Evolutionary conservation across 92 coral and sea anemone genomes (phyloP).

Genomic region (Metridium senile): DNA sequence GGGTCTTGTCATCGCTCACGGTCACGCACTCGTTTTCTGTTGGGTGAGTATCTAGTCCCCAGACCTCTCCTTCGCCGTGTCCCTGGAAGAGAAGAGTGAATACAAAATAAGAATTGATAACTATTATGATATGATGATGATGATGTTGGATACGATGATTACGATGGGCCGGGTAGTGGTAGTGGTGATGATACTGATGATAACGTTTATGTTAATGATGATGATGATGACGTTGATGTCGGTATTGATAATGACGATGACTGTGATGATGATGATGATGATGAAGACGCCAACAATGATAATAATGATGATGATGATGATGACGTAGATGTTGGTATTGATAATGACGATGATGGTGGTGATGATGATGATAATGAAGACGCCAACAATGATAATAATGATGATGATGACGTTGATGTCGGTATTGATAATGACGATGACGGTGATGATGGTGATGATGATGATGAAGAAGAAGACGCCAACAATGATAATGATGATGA

Average conservation of each 20-base stretch:
- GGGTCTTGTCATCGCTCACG: slow-evolving; percentile 95
- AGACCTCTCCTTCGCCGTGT: slow-evolving; percentile 97
- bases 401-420: no score
- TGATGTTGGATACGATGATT: no score
- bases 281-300: no score
- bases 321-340: no score
- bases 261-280: background rate
- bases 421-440: no score
- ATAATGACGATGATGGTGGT: background rate
- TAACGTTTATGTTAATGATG: no score
- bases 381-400: no score
- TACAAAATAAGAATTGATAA: background rate
- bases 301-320: no score
- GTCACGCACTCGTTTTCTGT: slow-evolving; percentile 91
- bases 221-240: no score
- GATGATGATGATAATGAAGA: background rate
- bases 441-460: no score
- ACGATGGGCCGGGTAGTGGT: no score
- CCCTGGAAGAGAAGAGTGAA: slow-evolving; percentile 49
- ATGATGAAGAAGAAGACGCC: background rate
- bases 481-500: background rate
- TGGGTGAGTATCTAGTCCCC: slow-evolving; percentile 99
- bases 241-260: background rate
- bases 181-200: no score
- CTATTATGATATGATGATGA: background rate